phyloP scores from a whole-genome alignment of 2,888 invertebrate genomes.

The Sthenelais limicola region DNA sequence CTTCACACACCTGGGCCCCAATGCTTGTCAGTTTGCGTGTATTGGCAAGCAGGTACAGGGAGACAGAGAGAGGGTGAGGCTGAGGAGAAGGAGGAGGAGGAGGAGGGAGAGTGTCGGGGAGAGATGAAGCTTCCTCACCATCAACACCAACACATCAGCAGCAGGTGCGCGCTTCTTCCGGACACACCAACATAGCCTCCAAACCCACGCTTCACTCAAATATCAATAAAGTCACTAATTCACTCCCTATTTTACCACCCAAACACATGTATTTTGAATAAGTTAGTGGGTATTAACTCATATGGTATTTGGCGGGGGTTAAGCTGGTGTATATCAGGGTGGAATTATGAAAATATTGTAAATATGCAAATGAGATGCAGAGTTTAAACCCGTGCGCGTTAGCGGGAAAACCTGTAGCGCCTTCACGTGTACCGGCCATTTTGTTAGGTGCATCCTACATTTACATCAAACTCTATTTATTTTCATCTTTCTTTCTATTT shows the following conservation, averaged over 20 bases:
- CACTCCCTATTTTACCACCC: slow-evolving; percentile 9
- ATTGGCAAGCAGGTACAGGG: no score
- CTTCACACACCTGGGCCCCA: background rate
- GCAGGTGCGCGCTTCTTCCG: slow-evolving; percentile 36
- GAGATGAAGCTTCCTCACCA: no score
- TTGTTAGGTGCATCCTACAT: slow-evolving; percentile 39
- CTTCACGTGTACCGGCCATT: slow-evolving; percentile 43
- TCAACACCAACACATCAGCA: background rate
- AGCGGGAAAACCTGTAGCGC: slow-evolving; percentile 41
- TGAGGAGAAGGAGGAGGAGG: no score
- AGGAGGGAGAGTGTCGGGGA: no score
- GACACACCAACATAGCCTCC: slow-evolving; percentile 1
- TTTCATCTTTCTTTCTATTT: slow-evolving; percentile 27
- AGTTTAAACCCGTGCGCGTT: slow-evolving; percentile 39
- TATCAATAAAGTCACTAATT: no score
- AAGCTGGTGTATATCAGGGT: background rate
- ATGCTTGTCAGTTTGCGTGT: background rate
- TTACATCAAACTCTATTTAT: slow-evolving; percentile 6
- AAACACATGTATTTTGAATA: background rate
- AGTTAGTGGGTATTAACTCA: background rate
- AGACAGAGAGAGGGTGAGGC: no score
- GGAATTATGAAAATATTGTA: slow-evolving; percentile 20
- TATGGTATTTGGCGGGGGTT: background rate
- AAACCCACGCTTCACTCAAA: background rate
- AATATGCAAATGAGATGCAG: slow-evolving; percentile 32